Evolutionary conservation across 2,888 invertebrate species (phyloP).

Genomic region (Altica lythri): DNA sequence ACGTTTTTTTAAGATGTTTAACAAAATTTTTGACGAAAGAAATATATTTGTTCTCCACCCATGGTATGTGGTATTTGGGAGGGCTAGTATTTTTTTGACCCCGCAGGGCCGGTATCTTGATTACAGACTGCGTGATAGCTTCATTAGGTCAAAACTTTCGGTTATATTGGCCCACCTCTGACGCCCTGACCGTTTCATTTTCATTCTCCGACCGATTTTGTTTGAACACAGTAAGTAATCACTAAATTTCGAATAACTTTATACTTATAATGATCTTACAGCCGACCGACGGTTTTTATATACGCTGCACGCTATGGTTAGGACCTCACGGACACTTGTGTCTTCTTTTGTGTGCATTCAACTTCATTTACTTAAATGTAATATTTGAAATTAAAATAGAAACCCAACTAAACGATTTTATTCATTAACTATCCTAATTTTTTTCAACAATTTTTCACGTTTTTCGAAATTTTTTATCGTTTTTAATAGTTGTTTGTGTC

Average conservation of each 20-base stretch:
- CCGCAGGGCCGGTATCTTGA: constrained; percentile 49
- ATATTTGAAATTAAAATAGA: too few species aligned
- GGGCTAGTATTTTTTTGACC: constrained; percentile 21
- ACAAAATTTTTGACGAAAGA: too few species aligned
- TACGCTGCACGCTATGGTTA: constrained; percentile 4
- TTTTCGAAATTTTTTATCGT: too few species aligned
- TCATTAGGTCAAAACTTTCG: constrained; percentile 45
- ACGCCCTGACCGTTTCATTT: constrained; percentile 33
- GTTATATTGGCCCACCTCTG: constrained; percentile 33
- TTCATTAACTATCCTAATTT: too few species aligned
- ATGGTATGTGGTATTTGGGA: constrained; percentile 18
- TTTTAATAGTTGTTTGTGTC: too few species aligned
- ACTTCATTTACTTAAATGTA: too few species aligned
- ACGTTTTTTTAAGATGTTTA: too few species aligned
- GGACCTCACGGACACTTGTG: neutral
- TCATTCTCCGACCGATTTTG: constrained; percentile 21
- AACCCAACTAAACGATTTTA: too few species aligned
- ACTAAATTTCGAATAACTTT: constrained; percentile 18
- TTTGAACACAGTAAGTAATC: constrained; percentile 21
- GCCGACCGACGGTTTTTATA: constrained; percentile 10
- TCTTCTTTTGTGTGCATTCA: too few species aligned
- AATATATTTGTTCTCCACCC: constrained; percentile 2
- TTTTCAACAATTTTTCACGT: too few species aligned
- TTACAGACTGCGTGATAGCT: constrained; percentile 53
- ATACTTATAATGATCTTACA: constrained; percentile 12